Base-by-base conservation (phyloP, 1,140 invertebrate species). In the Pteromalus puparum region DNA sequence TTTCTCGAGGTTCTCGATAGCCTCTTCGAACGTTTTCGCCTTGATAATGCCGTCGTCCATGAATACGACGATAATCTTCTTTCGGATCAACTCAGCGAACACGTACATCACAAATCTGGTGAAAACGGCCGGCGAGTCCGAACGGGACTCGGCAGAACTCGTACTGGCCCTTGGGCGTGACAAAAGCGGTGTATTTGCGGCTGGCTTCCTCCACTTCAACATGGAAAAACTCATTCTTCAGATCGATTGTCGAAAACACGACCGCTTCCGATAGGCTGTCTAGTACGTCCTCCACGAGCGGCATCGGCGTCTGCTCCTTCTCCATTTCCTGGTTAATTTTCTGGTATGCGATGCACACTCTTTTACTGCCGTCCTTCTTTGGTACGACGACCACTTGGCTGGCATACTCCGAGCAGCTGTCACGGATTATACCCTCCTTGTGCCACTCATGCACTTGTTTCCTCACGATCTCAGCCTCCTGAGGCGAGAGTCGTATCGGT, bases 161-260 rank as follows among this genome's bases (percentile, higher is more conserved):
- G 42, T 85, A 89, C 61, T 88, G 85, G 1, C 87, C 86, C 13
- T 30, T 15, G 48, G 83, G 79, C 1, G 89, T 87, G 15, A 90
- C 86, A 80, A 92, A 90, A 46, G 91, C 86, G 7, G 86, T 89
- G 74, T 89, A 91, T n/a, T 89, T 86, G 67, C 76, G 85, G 83
- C 86, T 85, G 46, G 85, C 34, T 65, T 89, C 86, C 28, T 87
- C 75, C 0, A 92, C 82, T 13, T 78, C 48, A 1, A 93, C 86
- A 68, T 93, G 91, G 80, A 89, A 90, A 86, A 90, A 93, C 7
- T 90, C 92, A 73, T 88, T 88, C 68, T 85, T 88, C 42, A 92
- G 34, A 84, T 92, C 92, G 12, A 93, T 82, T 21, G 86, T 88
- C 10, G 82, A 88, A 74, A 90, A 91, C 12, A 88, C 81, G 53